Conservation (phyloP, 2,888 invertebrate species). For the Chaetogeoica ovagalla region DNA sequence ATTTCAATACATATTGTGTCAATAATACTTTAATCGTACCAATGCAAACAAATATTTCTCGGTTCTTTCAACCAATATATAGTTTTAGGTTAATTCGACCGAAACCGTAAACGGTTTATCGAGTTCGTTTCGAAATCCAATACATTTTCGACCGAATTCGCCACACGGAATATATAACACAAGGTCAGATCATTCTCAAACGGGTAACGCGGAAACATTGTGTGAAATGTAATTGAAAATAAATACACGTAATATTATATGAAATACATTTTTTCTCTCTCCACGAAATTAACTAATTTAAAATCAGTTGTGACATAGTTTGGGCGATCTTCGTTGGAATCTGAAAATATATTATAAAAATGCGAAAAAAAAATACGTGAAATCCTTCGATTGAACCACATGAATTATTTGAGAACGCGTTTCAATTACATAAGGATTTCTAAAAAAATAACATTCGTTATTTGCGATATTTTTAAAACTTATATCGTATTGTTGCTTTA, state of each 20-base stretch:
- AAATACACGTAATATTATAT: not conserved
- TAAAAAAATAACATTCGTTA: not conserved
- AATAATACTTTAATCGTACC: not conserved
- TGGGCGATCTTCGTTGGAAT: constrained; percentile 2
- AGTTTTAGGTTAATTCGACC: constrained; percentile 27
- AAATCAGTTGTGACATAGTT: constrained; percentile 17
- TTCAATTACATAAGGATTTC: not conserved
- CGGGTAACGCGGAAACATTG: constrained; percentile 21
- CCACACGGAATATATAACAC: constrained; percentile 23
- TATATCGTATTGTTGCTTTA: too few species aligned
- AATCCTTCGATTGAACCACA: not conserved
- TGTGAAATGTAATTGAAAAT: constrained; percentile 3
- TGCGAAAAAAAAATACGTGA: not conserved
- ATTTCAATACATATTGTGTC: not conserved
- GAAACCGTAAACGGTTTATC: constrained; percentile 31
- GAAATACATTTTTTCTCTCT: not conserved
- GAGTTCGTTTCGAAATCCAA: constrained; percentile 29
- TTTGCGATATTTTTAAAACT: too few species aligned
- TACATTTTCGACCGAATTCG: constrained; percentile 25
- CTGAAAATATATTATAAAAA: not conserved
- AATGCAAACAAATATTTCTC: constrained; percentile 18
- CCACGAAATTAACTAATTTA: not conserved
- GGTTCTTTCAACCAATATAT: constrained; percentile 2
- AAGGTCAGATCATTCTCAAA: constrained; percentile 38
- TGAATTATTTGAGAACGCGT: not conserved